Evolutionary conservation across 2,888 invertebrate genomes (phyloP).

Genomic region (Eilema griseolum): DNA sequence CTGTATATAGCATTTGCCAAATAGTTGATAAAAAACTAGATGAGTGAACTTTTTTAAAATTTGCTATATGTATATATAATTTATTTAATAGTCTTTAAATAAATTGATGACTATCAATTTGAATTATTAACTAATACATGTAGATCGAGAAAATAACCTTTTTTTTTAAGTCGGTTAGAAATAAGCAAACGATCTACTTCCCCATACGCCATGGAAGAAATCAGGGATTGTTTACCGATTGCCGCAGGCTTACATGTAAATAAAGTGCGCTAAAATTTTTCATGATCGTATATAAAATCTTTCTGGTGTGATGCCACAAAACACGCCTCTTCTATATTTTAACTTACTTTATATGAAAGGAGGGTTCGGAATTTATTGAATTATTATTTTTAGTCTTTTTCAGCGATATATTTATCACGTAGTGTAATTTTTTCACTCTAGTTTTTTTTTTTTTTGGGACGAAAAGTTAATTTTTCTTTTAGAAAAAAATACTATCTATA

Average conservation of each 20-base stretch:
- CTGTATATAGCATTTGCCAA: too few species aligned
- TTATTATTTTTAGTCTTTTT: not conserved
- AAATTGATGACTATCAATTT: too few species aligned
- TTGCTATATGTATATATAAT: too few species aligned
- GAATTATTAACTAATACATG: too few species aligned
- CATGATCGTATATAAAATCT: not conserved
- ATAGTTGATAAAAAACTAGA: too few species aligned
- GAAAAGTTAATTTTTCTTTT: too few species aligned
- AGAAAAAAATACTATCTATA: too few species aligned
- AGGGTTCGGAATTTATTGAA: not conserved
- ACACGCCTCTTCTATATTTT: not conserved
- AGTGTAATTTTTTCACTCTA: too few species aligned
- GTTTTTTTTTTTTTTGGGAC: too few species aligned
- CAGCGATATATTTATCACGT: too few species aligned
- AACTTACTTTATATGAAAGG: not conserved
- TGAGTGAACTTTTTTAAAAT: too few species aligned
- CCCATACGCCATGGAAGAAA: not conserved
- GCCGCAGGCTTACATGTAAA: slow-evolving; percentile 1
- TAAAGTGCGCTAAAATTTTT: not conserved
- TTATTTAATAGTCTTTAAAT: too few species aligned
- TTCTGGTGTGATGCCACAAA: not conserved
- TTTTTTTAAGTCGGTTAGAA: not conserved
- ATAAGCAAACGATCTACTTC: not conserved
- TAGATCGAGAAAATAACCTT: not conserved
- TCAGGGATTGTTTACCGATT: not conserved